A percentile compares a stretch with the other conserved stretches of the same genome.
Conservation (phyloP, 2,797 vertebrate species). For the Halcyon smyrnensis region DNA sequence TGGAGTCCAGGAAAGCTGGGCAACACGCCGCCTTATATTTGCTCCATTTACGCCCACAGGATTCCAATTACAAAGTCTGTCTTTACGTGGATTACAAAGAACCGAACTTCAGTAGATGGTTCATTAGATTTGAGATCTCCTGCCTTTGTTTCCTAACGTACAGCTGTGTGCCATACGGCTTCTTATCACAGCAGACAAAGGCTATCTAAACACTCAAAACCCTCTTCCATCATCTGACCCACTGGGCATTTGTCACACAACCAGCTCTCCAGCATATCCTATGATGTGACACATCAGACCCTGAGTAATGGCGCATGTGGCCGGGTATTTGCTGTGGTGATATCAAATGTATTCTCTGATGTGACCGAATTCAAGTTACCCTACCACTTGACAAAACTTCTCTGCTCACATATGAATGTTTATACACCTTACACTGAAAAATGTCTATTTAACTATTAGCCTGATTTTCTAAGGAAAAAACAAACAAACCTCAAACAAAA, state of each 20-base stretch:
- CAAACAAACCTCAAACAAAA: neutral
- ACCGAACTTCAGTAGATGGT: neutral
- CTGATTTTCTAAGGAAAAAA: neutral
- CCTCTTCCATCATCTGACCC: neutral
- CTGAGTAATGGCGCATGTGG: accelerated
- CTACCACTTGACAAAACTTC: neutral
- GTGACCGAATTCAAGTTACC: neutral
- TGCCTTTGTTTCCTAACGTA: neutral
- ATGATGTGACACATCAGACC: neutral
- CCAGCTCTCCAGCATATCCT: neutral
- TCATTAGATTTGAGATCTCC: neutral
- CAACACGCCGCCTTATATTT: neutral
- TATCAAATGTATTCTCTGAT: neutral
- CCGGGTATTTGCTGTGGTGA: neutral
- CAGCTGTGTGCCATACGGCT: accelerated
- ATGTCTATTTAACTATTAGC: neutral
- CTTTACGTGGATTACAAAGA: neutral
- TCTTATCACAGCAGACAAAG: neutral
- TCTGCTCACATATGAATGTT: accelerated
- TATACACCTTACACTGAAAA: neutral
- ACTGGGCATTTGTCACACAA: neutral
- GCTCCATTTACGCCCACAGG: neutral
- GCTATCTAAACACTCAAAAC: neutral
- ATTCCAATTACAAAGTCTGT: neutral
- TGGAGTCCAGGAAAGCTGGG: neutral